Evolutionary conservation across 2,113 vertebrate species (phyloP), one percentile per base, ranked within the genome.

Genomic region (Crotophaga sulcirostris): DNA sequence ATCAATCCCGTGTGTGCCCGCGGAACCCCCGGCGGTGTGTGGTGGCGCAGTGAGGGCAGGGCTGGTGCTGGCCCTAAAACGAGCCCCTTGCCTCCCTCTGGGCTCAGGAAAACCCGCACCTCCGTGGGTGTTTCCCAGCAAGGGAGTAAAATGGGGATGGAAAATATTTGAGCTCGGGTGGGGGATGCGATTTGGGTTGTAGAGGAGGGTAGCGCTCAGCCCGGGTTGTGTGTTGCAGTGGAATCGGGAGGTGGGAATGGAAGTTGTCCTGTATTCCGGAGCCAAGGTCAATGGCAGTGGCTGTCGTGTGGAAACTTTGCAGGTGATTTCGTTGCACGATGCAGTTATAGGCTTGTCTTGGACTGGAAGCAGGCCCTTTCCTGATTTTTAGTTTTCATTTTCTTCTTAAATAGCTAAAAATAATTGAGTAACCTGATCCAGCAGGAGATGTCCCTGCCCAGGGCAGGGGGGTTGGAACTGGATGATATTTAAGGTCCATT

Each of bases 221-320:
- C 4, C 10, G 40, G 74, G 25, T 34, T 87, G 52, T 47, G 1
- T 13, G 62, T 87, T 85, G 94, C 93, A 49, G 93, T 70, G 45
- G 81, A 34, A 36, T 66, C 6, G 67, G 40, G 87, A 82, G 94
- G 49, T 42, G 67, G 82, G 45, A 66, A 64, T 63, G 6, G 6
- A 59, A 88, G 73, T 80, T 94, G 93, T 79, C 90, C 82, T 58
- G 2, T 80, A 21, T 77, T 54, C 19, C 8, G 5, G 47, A 42
- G 68, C 87, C 94, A 97, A 97, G 96, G 95, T 97, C 95, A 94
- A 31, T 51, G 9, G 59, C 59, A 2, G 42, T 34, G 87, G 25
- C 84, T 49, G n/a, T 72, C 93, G 52, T 77, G 76, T 86, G 80
- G 12, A 24, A 77, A 26, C 76, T 68, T 81, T 17, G 34, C 83